phyloP scores from a whole-genome alignment of 2,113 vertebrate species.

The Sminthopsis crassicaudata region DNA sequence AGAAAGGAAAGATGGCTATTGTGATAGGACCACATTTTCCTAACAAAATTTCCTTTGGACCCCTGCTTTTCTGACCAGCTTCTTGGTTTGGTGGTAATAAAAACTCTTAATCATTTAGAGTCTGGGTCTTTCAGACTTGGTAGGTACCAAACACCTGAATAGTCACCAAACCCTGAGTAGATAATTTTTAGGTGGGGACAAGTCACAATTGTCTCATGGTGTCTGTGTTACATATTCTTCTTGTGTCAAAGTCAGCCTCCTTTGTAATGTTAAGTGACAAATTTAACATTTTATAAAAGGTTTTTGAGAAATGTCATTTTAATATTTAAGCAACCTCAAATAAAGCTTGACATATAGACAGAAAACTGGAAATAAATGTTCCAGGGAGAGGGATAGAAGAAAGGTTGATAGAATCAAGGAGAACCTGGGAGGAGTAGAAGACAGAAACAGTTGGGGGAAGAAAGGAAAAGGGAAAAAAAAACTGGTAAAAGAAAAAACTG shows the following conservation, averaged over 20 bases:
- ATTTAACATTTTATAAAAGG: neutral
- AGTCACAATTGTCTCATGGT: neutral
- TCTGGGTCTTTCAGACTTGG: neutral
- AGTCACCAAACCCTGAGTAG: neutral
- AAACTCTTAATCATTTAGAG: neutral
- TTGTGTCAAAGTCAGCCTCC: neutral
- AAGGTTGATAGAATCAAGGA: no score
- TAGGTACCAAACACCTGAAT: neutral
- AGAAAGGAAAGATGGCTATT: neutral
- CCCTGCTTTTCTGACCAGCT: neutral
- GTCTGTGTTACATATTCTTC: neutral
- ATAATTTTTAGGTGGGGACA: neutral
- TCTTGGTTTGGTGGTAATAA: neutral
- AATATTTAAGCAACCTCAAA: neutral
- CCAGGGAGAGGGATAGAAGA: no score
- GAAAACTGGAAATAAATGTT: no score
- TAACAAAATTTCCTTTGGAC: neutral
- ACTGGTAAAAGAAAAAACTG: no score
- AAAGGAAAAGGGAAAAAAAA: no score
- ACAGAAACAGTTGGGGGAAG: no score
- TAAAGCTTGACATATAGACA: neutral
- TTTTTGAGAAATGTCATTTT: conserved; percentile 38
- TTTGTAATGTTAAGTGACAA: neutral
- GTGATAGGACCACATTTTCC: neutral
- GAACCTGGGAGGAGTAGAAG: no score